These are phyloP conservation scores for Lithodes maja DNA, from an alignment of 2,888 invertebrate genomes.

Conservation along the genomic window DNA sequence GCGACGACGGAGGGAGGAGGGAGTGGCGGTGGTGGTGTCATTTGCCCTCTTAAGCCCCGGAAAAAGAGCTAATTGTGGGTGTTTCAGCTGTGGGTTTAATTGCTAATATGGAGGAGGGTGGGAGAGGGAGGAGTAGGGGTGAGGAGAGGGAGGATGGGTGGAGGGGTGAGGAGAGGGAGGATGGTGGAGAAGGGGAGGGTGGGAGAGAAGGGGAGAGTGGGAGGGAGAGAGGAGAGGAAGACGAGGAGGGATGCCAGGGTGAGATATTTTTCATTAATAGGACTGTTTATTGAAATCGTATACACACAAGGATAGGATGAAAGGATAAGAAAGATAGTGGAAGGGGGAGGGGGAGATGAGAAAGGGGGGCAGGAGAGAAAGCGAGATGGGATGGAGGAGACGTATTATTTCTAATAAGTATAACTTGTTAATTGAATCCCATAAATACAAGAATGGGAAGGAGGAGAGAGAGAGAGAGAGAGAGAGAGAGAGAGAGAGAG, in stretches of 20 bases:
- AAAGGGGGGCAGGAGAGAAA: neutral
- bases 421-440: too few relatives aligned
- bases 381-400: neutral
- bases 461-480: constrained; percentile 4
- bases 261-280: too few relatives aligned
- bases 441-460: too few relatives aligned
- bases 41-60: constrained; percentile 45
- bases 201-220: neutral
- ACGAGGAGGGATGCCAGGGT: neutral
- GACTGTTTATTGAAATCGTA: too few relatives aligned
- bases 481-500: neutral
- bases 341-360: neutral
- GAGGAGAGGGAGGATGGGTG: neutral
- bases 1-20: neutral
- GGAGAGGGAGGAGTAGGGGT: neutral
- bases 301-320: too few relatives aligned
- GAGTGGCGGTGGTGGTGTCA: constrained; percentile 18
- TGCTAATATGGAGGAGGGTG: constrained; percentile 35
- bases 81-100: constrained; percentile 46
- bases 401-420: neutral
- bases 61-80: constrained; percentile 54
- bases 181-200: neutral
- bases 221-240: neutral
- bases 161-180: neutral
- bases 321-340: neutral